A percentile compares a stretch with the other conserved stretches of the same genome.
phyloP scores from a whole-genome alignment of 2,797 vertebrate species.

The Amblyraja radiata region DNA sequence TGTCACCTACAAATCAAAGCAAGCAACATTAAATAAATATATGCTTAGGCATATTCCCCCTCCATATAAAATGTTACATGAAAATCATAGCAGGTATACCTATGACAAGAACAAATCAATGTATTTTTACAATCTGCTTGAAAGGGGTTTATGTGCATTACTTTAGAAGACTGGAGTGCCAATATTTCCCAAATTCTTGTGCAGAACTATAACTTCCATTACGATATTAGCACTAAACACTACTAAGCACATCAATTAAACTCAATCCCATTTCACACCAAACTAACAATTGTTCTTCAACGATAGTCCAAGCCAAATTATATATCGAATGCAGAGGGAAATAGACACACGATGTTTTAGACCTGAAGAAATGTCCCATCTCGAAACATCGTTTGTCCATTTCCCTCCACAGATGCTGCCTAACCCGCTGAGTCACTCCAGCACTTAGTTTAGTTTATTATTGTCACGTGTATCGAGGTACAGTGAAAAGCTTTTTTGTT shows the following conservation, averaged over 20 bases:
- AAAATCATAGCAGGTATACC: not conserved
- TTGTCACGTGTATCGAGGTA: too few relatives aligned
- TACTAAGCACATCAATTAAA: not conserved
- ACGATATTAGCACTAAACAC: not conserved
- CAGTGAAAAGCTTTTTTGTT: too few relatives aligned
- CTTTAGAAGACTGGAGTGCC: not conserved
- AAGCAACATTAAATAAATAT: not conserved
- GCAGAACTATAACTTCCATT: not conserved
- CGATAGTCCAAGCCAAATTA: not conserved
- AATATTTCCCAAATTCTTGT: not conserved
- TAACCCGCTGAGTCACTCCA: too few relatives aligned
- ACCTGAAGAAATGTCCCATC: too few relatives aligned
- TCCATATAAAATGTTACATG: too few relatives aligned
- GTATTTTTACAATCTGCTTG: not conserved
- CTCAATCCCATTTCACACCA: not conserved
- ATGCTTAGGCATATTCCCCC: not conserved
- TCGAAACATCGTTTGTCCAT: too few relatives aligned
- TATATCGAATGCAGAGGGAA: not conserved
- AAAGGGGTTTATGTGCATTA: not conserved
- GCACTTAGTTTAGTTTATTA: too few relatives aligned
- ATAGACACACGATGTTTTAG: too few relatives aligned
- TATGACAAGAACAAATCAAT: not conserved
- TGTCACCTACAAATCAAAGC: conserved; percentile 56
- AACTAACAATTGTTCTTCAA: not conserved
- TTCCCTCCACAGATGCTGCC: too few relatives aligned